Conservation (phyloP, 2,888 invertebrate species). For the Patella pellucida region DNA sequence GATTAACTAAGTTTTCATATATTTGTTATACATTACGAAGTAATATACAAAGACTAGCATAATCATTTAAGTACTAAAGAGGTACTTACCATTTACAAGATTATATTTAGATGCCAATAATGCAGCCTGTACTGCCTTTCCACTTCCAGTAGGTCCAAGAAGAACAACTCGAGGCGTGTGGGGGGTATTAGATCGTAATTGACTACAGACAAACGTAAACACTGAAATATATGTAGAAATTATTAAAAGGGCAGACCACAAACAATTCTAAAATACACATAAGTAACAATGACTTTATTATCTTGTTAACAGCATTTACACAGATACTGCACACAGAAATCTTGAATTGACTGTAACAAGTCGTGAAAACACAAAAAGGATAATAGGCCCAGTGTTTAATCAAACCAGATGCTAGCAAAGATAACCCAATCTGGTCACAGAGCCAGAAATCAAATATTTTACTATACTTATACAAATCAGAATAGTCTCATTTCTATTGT, state of each 20-base stretch:
- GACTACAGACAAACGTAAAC: constrained; percentile 61
- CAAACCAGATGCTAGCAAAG: too few relatives aligned
- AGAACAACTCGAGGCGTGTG: constrained; percentile 69
- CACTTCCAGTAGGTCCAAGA: constrained; percentile 69
- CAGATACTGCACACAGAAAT: not conserved
- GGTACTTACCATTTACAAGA: constrained; percentile 65
- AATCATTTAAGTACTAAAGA: not conserved
- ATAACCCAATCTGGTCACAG: too few relatives aligned
- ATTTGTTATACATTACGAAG: not conserved
- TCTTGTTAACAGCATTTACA: not conserved
- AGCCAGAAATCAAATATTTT: too few relatives aligned
- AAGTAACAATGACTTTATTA: too few relatives aligned
- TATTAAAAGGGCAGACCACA: not conserved
- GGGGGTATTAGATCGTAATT: constrained; percentile 67
- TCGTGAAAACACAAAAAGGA: not conserved
- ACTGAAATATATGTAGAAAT: constrained; percentile 18
- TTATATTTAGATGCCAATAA: constrained; percentile 70
- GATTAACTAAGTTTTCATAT: not conserved
- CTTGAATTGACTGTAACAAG: not conserved
- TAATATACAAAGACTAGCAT: not conserved
- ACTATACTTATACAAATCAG: too few relatives aligned
- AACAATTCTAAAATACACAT: too few relatives aligned
- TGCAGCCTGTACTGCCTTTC: constrained; percentile 68
- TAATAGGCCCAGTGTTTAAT: too few relatives aligned
- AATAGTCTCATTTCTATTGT: too few relatives aligned